phyloP scores from a whole-genome alignment of 1,140 invertebrate species.

The Papilio polytes region DNA sequence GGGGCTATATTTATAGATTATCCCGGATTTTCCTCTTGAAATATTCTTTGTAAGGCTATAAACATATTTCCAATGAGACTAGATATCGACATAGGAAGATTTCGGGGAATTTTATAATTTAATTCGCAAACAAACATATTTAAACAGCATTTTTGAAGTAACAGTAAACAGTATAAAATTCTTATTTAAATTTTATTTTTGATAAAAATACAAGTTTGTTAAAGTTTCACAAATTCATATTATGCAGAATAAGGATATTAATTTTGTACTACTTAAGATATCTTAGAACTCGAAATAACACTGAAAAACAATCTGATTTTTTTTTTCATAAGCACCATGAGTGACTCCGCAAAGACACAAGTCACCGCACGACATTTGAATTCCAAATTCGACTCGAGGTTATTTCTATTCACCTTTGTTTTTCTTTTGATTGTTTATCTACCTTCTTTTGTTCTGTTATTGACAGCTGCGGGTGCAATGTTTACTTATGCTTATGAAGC shows the following conservation, averaged over 20 bases:
- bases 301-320: conserved; percentile 40
- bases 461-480: conserved; percentile 61
- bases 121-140: too few relatives aligned
- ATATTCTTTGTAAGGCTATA: conserved; percentile 61
- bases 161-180: too few relatives aligned
- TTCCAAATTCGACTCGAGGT: conserved; percentile 80
- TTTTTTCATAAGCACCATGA: conserved; percentile 39
- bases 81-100: neutral
- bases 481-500: conserved; percentile 74
- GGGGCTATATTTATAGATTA: conserved; percentile 78
- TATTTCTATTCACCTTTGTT: conserved; percentile 80
- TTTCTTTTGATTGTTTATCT: conserved; percentile 81
- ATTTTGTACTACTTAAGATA: neutral
- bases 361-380: conserved; percentile 82
- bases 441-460: conserved; percentile 78
- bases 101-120: neutral
- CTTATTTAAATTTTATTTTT: too few relatives aligned
- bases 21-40: conserved; percentile 71
- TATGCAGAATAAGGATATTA: too few relatives aligned
- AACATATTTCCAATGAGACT: conserved; percentile 61
- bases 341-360: conserved; percentile 52
- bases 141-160: too few relatives aligned
- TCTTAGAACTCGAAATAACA: neutral
- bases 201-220: too few relatives aligned
- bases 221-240: too few relatives aligned